Evolutionary conservation across 1,140 invertebrate species (phyloP).

Genomic region (Druon quercuslanigerum): DNA sequence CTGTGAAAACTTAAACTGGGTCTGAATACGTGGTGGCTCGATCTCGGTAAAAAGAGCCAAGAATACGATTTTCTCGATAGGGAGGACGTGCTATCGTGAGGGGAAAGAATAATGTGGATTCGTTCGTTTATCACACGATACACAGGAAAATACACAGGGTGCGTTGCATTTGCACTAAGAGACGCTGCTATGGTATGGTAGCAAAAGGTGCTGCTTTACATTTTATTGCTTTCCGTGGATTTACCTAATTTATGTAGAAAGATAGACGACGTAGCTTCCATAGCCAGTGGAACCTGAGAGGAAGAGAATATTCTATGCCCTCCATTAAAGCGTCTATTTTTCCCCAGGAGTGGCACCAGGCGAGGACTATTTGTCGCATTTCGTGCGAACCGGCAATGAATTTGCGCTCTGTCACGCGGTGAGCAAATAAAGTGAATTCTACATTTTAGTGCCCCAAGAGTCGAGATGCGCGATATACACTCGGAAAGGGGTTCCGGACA

Average conservation of each 20-base stretch:
- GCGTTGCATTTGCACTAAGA: conserved; percentile 3
- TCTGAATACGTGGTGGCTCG: conserved; percentile 2
- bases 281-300: conserved; percentile 13
- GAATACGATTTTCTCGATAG: not conserved
- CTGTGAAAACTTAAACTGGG: not conserved
- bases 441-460: not conserved
- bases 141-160: not conserved
- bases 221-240: conserved; percentile 61
- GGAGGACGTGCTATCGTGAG: not conserved
- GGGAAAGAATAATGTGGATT: not conserved
- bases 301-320: conserved; percentile 42
- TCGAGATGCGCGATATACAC: not conserved
- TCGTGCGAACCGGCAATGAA: conserved; percentile 33
- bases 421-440: not conserved
- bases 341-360: conserved; percentile 31
- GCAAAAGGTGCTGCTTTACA: conserved; percentile 54
- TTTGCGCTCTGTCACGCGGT: conserved; percentile 14
- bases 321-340: conserved; percentile 36
- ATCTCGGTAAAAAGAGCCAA: not conserved
- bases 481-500: too few species aligned
- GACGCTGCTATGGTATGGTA: conserved; percentile 32
- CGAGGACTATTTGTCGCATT: conserved; percentile 32
- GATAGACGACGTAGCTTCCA: conserved; percentile 38
- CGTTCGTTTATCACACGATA: conserved; percentile 6
- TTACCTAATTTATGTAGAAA: conserved; percentile 56